Evolutionary conservation across 2,797 vertebrate species (phyloP).

Genomic region (Botia kubotai): DNA sequence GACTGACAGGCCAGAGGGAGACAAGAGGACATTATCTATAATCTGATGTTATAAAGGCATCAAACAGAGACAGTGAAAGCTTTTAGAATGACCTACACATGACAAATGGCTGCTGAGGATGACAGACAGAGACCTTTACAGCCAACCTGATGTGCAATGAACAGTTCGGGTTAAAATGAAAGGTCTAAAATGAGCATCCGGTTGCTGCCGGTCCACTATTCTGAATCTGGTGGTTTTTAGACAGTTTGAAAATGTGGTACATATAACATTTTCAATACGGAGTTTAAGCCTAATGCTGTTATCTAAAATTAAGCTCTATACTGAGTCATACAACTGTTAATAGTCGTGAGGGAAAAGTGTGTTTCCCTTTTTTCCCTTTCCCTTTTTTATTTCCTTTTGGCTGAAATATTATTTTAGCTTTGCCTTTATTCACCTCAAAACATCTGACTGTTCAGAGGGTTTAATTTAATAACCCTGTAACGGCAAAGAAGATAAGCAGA

Average conservation of each 20-base stretch:
- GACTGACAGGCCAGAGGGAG: conserved; percentile 49
- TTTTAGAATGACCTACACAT: conserved; percentile 22
- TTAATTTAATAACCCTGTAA: not conserved
- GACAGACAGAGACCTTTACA: conserved; percentile 37
- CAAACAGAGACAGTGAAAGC: conserved; percentile 29
- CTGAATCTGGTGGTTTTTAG: not conserved
- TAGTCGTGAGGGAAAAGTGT: not conserved
- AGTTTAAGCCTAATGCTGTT: not conserved
- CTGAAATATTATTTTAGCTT: not conserved
- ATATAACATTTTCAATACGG: not conserved
- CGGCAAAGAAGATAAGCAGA: not conserved
- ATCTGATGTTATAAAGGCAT: conserved; percentile 55
- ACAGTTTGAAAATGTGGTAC: not conserved
- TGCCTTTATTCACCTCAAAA: not conserved
- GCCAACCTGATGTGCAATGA: not conserved
- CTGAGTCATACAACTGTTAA: not conserved
- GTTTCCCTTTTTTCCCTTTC: no score
- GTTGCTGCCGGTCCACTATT: not conserved
- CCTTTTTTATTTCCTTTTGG: not conserved
- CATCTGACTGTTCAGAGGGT: not conserved
- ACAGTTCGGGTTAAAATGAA: conserved; percentile 2
- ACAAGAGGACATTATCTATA: conserved; percentile 56
- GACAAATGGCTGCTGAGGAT: not conserved
- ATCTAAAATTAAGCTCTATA: no score
- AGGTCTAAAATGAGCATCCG: not conserved